Evolutionary conservation across 2,888 invertebrate genomes (phyloP).

Genomic region (Trileptium ribeirensis): DNA sequence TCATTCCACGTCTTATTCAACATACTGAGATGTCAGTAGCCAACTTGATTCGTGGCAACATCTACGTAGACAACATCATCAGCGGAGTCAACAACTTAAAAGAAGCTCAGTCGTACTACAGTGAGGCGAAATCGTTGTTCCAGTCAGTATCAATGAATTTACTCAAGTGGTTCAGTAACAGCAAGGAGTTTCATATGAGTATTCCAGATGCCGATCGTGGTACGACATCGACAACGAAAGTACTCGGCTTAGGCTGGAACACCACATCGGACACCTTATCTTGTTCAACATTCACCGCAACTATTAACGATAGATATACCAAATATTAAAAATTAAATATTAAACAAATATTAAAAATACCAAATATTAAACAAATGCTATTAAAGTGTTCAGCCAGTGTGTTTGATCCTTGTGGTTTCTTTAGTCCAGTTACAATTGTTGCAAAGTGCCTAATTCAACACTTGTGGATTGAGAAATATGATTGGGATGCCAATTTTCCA

Average conservation of each 20-base stretch:
- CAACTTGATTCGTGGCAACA: neutral
- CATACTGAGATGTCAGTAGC: neutral
- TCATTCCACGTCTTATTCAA: slow-evolving; percentile 26
- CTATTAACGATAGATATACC: too few species aligned
- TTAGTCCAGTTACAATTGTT: neutral
- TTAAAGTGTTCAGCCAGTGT: neutral
- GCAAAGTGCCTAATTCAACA: neutral
- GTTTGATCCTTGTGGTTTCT: neutral
- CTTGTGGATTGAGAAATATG: neutral
- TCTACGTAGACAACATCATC: slow-evolving; percentile 7
- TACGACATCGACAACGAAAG: neutral
- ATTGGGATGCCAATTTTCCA: neutral
- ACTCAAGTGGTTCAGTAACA: neutral
- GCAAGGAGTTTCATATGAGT: neutral
- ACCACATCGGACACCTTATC: neutral
- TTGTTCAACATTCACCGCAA: neutral
- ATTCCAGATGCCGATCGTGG: neutral
- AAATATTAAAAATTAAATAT: too few species aligned
- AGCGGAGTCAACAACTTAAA: neutral
- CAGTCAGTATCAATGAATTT: neutral
- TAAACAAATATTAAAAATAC: too few species aligned
- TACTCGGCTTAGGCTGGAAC: neutral
- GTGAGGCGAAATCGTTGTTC: neutral
- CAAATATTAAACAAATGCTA: slow-evolving; percentile 23
- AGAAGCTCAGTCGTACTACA: neutral